Conservation (phyloP, 2,797 vertebrate species). For the Notolepis coatsorum region DNA sequence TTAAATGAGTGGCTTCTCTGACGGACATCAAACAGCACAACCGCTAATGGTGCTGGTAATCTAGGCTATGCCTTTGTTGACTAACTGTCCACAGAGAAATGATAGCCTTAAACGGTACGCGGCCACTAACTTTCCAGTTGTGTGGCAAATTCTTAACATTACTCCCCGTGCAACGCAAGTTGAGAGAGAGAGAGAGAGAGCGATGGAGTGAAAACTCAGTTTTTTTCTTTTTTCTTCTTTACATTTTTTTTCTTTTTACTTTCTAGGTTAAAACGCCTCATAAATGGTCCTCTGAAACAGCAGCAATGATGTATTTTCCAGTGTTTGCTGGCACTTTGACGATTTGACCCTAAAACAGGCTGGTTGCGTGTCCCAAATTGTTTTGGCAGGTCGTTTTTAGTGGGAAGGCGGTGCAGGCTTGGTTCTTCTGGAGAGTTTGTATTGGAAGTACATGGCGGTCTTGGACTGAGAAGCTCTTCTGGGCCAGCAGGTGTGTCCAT, state of each 20-base stretch:
- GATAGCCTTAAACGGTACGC: conserved; percentile 13
- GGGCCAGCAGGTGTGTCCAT: conserved; percentile 75
- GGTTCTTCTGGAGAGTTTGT: conserved; percentile 74
- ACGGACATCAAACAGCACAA: conserved; percentile 43
- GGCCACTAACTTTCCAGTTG: conserved; percentile 16
- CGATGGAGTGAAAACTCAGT: background rate
- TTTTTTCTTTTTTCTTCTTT: background rate
- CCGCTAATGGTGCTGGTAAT: conserved; percentile 10
- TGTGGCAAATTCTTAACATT: conserved; percentile 18
- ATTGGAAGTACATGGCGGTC: conserved; percentile 68
- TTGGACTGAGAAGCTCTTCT: conserved; percentile 66
- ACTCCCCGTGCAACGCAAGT: conserved; percentile 6
- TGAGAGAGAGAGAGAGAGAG: too few relatives aligned
- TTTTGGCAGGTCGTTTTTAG: conserved; percentile 13
- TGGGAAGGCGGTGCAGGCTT: conserved; percentile 27
- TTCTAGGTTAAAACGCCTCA: conserved; percentile 2
- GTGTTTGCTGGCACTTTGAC: background rate
- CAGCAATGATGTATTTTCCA: background rate
- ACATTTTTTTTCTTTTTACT: background rate
- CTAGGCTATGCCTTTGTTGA: conserved; percentile 16
- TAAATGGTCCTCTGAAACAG: background rate
- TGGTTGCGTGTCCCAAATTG: background rate
- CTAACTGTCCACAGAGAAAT: conserved; percentile 7
- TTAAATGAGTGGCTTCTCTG: conserved; percentile 54
- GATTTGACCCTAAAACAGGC: background rate